Percentiles rank a stretch among this genome's conserved stretches.
These are phyloP conservation scores for Physocephala rufipes DNA, from an alignment of 2,888 invertebrate species.

Conservation along the genomic window DNA sequence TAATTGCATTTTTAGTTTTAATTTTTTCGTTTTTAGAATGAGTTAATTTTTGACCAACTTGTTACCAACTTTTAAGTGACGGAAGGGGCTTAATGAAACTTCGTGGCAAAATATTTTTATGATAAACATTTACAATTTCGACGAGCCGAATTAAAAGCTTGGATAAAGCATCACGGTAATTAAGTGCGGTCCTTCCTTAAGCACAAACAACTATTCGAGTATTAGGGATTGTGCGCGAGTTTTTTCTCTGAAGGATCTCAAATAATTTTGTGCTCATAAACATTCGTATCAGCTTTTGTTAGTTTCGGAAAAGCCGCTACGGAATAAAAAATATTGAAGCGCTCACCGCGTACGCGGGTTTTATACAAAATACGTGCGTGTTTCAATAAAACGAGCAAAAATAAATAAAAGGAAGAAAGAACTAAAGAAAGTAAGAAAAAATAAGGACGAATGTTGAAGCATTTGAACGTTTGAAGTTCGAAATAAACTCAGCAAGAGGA, in stretches of 20 bases:
- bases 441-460: constrained; percentile 3
- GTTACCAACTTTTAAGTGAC: neutral
- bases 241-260: neutral
- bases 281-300: constrained; percentile 54
- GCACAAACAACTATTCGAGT: too few species aligned
- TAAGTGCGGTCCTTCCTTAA: too few species aligned
- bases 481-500: constrained; percentile 5
- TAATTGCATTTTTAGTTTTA: too few species aligned
- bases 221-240: too few species aligned
- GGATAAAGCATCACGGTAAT: too few species aligned
- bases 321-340: constrained; percentile 20
- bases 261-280: constrained; percentile 55
- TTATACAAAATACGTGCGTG: constrained; percentile 54
- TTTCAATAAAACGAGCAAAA: neutral
- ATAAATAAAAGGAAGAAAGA: neutral
- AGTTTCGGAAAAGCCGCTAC: neutral
- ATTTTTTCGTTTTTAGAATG: neutral
- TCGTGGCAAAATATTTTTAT: too few species aligned
- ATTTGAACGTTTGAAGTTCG: constrained; percentile 24
- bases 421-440: constrained; percentile 49
- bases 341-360: constrained; percentile 52
- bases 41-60: too few species aligned
- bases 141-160: too few species aligned
- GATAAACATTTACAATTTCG: too few species aligned
- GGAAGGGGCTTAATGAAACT: neutral